These are phyloP conservation scores for Tholera decimalis DNA, from an alignment of 2,888 invertebrate species.

Conservation along the genomic window DNA sequence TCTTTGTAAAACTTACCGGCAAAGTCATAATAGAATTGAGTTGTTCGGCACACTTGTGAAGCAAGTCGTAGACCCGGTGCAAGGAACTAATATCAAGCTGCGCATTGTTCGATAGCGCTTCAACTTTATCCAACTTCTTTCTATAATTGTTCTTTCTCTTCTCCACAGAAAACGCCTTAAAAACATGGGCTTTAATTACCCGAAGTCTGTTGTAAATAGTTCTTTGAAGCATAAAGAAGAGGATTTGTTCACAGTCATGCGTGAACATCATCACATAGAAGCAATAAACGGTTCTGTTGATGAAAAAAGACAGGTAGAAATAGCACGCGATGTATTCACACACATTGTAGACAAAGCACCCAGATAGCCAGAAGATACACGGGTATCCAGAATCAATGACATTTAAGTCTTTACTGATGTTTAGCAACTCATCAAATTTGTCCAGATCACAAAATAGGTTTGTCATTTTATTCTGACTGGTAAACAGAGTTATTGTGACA, in stretches of 20 bases:
- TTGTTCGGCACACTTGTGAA: conserved; percentile 79
- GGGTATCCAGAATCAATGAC: conserved; percentile 61
- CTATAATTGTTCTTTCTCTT: conserved; percentile 46
- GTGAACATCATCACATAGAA: conserved; percentile 67
- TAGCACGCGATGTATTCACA: conserved; percentile 68
- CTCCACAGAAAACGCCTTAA: conserved; percentile 67
- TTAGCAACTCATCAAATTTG: conserved; percentile 75
- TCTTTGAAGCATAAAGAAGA: conserved; percentile 73
- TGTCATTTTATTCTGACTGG: conserved; percentile 67
- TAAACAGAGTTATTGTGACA: conserved; percentile 65
- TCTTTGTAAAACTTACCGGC: conserved; percentile 72
- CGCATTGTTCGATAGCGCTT: conserved; percentile 73
- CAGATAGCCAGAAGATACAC: conserved; percentile 60
- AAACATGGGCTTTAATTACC: conserved; percentile 77
- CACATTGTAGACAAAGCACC: conserved; percentile 61
- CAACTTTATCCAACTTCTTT: conserved; percentile 65
- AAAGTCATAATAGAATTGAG: conserved; percentile 81
- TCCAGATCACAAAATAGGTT: conserved; percentile 72
- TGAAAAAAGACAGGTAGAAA: conserved; percentile 52
- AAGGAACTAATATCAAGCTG: conserved; percentile 74
- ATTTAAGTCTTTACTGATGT: conserved; percentile 70
- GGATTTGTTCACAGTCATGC: conserved; percentile 78
- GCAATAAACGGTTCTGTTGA: conserved; percentile 47
- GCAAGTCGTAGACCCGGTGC: conserved; percentile 78
- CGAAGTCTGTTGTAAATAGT: conserved; percentile 74